Base-by-base conservation (phyloP, 1,140 invertebrate species). In the Rhagoletis pomonella region DNA sequence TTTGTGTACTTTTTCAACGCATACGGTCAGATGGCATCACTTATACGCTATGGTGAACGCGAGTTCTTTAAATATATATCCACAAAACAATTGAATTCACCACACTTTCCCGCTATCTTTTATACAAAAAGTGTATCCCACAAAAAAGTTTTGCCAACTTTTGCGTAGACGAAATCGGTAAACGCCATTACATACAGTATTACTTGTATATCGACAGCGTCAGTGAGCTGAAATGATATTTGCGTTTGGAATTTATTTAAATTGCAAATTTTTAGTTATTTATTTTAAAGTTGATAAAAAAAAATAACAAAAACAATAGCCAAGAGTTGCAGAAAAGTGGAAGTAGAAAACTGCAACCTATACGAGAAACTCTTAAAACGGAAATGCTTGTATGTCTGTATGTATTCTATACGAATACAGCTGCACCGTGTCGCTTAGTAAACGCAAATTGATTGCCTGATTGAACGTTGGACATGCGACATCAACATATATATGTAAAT, bases 191-290 rank as follows among this genome's bases (percentile, higher is more conserved):
- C 47, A 81, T 47, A 77, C 17, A 29, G n/a, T 5, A 19, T 12
- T 0, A 81, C 47, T n/a, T 9, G 39, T 44, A 69, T 17, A 55
- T n/a, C 19, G 14, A 55, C 73, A 19, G 44, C 2, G 47, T 81
- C 47, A 55, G 14, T 81, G 73, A 81, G 55, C 73, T 81, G 42
- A 81, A 81, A 81, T 81, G 73, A 50, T 47, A 81, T 81, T 81
- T 50, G n/a, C 73, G 44, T n/a, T 50, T 9, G n/a, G 47, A 81
- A 81, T 81, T 81, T 81, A 81, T 55, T 55, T 50, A 44, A 19
- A 19, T 81, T 81, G 73, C n/a, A 81, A 29, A 55, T 55, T 81
- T 81, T 50, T 81, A 67, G 4, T 19, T 73, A 73, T 73, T 73
- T 42, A 73, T 73, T 47, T 7, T 0, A n/a, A 81, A 81, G 47